A percentile compares a stretch with the other conserved stretches of the same genome.
Conservation (phyloP, 1,140 invertebrate genomes). For the Drosophila sulfurigaster region DNA sequence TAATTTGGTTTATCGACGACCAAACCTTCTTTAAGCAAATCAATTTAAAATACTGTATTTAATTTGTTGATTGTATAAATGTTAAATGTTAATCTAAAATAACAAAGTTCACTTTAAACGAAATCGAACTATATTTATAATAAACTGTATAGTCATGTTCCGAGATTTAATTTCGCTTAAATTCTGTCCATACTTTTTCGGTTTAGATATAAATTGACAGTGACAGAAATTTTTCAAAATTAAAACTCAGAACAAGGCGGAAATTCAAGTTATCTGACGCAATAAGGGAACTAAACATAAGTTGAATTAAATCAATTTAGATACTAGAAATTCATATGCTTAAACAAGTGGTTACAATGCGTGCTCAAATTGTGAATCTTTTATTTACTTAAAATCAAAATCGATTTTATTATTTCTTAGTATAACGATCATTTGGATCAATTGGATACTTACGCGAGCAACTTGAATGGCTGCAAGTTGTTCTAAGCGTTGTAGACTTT, state of each 20-base stretch:
- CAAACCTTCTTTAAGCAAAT: slow-evolving; percentile 77
- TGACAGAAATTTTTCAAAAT: neutral
- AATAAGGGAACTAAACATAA: slow-evolving; percentile 73
- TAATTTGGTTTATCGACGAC: slow-evolving; percentile 24
- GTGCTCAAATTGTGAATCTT: slow-evolving; percentile 38
- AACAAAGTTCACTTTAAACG: slow-evolving; percentile 4
- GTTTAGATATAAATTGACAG: neutral
- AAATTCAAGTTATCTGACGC: slow-evolving; percentile 79
- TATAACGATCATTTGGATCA: slow-evolving; percentile 52
- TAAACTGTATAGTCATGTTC: neutral
- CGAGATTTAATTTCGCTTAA: neutral
- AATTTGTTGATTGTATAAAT: slow-evolving; percentile 55
- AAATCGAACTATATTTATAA: neutral
- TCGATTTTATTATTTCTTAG: neutral
- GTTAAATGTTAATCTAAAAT: slow-evolving; percentile 21
- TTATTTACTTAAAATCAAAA: neutral
- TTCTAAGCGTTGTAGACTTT: slow-evolving; percentile 63
- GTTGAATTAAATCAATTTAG: slow-evolving; percentile 19
- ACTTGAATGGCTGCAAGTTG: slow-evolving; percentile 84
- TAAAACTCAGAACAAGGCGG: neutral
- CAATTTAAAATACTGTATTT: slow-evolving; percentile 68
- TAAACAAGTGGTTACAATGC: slow-evolving; percentile 15
- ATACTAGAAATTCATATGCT: neutral
- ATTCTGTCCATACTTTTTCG: neutral
- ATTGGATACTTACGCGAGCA: slow-evolving; percentile 66